Conservation (phyloP, 1,140 invertebrate species). For the Bombus turneri region DNA sequence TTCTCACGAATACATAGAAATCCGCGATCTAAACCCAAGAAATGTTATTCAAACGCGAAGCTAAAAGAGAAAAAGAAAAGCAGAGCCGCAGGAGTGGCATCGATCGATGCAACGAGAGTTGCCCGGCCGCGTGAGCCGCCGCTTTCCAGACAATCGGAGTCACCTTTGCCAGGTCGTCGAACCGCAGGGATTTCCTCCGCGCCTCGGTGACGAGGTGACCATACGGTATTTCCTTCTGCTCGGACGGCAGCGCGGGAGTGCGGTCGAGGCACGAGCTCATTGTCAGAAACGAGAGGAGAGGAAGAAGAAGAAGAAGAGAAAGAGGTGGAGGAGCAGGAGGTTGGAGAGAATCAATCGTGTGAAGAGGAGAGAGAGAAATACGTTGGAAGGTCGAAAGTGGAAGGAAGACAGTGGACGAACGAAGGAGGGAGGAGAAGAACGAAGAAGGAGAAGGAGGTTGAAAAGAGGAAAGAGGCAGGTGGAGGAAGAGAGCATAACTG, state of each 20-base stretch:
- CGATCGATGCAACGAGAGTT: slow-evolving; percentile 31
- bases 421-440: slow-evolving; percentile 35
- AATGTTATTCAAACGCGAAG: too few species aligned
- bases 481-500: slow-evolving; percentile 72
- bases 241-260: slow-evolving; percentile 59
- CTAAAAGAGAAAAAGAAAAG: neutral
- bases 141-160: slow-evolving; percentile 49
- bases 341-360: slow-evolving; percentile 1
- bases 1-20: too few species aligned
- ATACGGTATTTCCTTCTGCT: slow-evolving; percentile 71
- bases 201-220: slow-evolving; percentile 64
- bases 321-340: slow-evolving; percentile 20
- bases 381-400: too few species aligned
- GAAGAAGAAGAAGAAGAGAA: neutral
- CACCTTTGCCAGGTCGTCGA: slow-evolving; percentile 62
- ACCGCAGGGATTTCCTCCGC: slow-evolving; percentile 66
- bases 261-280: slow-evolving; percentile 56
- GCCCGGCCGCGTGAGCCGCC: neutral
- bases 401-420: neutral
- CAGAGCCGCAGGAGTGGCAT: neutral
- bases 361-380: neutral
- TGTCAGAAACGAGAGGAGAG: slow-evolving; percentile 43
- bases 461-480: slow-evolving; percentile 58
- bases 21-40: too few species aligned
- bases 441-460: slow-evolving; percentile 41